Evolutionary conservation across 2,797 vertebrate species (phyloP).

Genomic region (Pitangus sulphuratus): DNA sequence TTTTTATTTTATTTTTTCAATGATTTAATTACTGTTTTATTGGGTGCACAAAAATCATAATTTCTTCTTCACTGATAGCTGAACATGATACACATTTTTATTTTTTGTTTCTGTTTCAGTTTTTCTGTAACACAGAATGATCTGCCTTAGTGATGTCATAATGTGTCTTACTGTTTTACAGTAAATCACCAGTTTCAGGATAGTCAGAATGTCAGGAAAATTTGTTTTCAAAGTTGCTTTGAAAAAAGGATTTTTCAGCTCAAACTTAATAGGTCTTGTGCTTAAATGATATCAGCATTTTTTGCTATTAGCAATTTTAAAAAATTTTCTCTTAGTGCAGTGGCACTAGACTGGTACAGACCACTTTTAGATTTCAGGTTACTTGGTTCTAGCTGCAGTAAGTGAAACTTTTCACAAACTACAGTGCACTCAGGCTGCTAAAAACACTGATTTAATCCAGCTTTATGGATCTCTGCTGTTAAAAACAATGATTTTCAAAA

Average conservation of each 20-base stretch:
- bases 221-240: not conserved
- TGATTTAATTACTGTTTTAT: not conserved
- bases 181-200: not conserved
- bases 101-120: not conserved
- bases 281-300: not conserved
- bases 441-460: conserved; percentile 61
- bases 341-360: not conserved
- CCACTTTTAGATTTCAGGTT: conserved; percentile 65
- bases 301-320: conserved; percentile 26
- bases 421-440: conserved; percentile 50
- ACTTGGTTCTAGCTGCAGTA: conserved; percentile 65
- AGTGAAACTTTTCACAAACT: conserved; percentile 48
- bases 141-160: not conserved
- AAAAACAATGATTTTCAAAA: conserved; percentile 59
- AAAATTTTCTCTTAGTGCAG: conserved; percentile 37
- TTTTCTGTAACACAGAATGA: not conserved
- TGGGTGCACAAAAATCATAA: not conserved
- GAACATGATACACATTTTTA: not conserved
- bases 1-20: not conserved
- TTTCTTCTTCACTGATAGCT: not conserved
- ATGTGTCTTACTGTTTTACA: not conserved
- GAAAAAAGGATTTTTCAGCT: not conserved
- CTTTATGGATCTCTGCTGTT: conserved; percentile 51
- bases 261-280: not conserved
- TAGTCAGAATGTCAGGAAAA: not conserved